Evolutionary conservation across 2,113 vertebrate genomes (phyloP).

Genomic region (Octodon degus): DNA sequence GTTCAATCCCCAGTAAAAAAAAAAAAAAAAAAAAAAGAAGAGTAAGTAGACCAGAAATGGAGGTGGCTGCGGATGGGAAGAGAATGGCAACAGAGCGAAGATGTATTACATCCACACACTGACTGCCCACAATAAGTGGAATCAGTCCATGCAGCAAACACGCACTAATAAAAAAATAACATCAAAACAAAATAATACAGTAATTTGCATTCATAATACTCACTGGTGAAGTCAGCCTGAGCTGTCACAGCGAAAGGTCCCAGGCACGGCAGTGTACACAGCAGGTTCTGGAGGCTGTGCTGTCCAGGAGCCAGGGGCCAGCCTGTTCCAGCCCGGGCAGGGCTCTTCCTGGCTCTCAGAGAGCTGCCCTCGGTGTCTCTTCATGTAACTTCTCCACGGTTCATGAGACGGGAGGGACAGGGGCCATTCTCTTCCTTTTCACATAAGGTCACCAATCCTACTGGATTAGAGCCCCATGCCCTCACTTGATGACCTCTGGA

Average conservation of each 20-base stretch:
- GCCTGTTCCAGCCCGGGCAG: not conserved
- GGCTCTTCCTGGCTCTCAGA: not conserved
- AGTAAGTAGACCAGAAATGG: not conserved
- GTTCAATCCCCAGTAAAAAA: too few species aligned
- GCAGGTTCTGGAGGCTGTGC: not conserved
- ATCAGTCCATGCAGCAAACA: too few species aligned
- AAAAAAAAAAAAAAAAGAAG: not conserved
- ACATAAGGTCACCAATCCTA: not conserved
- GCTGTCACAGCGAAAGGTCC: not conserved
- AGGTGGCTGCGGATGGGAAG: not conserved
- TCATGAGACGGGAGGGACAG: not conserved
- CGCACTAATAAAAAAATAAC: not conserved
- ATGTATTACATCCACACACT: not conserved
- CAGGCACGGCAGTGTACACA: not conserved
- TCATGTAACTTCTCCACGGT: not conserved
- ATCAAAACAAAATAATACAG: not conserved
- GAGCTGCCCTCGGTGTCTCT: not conserved
- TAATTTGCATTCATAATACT: conserved; percentile 24
- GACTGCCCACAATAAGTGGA: not conserved
- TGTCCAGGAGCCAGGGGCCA: not conserved
- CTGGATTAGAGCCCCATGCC: not conserved
- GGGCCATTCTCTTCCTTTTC: not conserved
- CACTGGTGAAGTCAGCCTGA: not conserved
- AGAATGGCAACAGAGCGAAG: not conserved
- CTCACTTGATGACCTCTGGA: not conserved